A percentile compares a stretch with the other conserved stretches of the same genome.
These are phyloP conservation scores for Echinarachnius parma DNA, from an alignment of 53 echinoderm and acorn worm species.

Conservation along the genomic window DNA sequence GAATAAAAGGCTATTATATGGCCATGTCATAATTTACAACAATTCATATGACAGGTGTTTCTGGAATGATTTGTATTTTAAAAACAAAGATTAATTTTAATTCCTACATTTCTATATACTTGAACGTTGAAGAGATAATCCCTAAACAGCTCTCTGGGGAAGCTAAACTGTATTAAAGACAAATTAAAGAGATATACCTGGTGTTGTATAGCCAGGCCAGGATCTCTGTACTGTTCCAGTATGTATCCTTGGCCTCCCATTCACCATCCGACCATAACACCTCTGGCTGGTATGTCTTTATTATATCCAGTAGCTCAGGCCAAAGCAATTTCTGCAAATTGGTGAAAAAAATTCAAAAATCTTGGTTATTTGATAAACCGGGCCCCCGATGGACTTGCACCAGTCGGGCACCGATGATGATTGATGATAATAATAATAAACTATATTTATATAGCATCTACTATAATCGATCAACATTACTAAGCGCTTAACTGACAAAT, in stretches of 20 bases:
- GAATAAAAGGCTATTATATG: too few species aligned
- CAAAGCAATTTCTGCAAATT: conserved; percentile 39
- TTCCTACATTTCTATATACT: too few species aligned
- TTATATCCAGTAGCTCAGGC: conserved; percentile 57
- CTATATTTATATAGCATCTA: background rate
- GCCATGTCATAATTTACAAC: too few species aligned
- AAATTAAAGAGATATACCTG: too few species aligned
- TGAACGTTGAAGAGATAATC: too few species aligned
- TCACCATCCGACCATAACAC: conserved; percentile 69
- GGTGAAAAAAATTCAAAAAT: background rate
- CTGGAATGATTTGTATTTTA: too few species aligned
- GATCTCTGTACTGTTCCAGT: conserved; percentile 85
- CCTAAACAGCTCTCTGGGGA: too few species aligned
- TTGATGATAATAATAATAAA: too few species aligned
- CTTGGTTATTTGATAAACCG: background rate
- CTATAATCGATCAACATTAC: background rate
- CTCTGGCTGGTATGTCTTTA: conserved; percentile 47
- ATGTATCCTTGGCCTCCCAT: conserved; percentile 54
- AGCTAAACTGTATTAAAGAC: too few species aligned
- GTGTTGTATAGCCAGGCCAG: conserved; percentile 87
- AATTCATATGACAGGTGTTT: too few species aligned
- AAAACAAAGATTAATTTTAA: too few species aligned
- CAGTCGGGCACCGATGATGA: too few species aligned
- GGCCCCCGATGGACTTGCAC: background rate
- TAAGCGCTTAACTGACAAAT: background rate